phyloP scores from a whole-genome alignment of 2,888 invertebrate species.

The Bedellia somnulentella region DNA sequence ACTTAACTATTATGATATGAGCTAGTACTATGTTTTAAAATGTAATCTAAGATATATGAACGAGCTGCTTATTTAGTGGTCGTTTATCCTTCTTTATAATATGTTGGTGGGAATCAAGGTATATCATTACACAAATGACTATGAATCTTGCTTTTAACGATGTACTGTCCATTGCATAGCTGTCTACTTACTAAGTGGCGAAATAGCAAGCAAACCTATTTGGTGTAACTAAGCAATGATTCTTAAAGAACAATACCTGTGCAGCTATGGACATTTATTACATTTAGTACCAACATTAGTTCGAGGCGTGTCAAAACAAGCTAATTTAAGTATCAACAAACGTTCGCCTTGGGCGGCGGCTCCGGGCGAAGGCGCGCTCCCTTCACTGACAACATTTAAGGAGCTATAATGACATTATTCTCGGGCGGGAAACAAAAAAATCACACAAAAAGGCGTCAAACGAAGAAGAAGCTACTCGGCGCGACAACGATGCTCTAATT shows the following conservation, averaged over 20 bases:
- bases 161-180: too few species aligned
- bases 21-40: too few species aligned
- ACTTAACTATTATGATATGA: too few species aligned
- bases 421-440: slow-evolving; percentile 51
- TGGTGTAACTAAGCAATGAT: neutral
- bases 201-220: too few species aligned
- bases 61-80: too few species aligned
- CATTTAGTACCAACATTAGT: slow-evolving; percentile 58
- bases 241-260: slow-evolving; percentile 3
- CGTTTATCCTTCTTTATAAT: too few species aligned
- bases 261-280: slow-evolving; percentile 51
- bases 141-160: too few species aligned
- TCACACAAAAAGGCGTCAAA: slow-evolving; percentile 46
- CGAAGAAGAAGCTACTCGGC: slow-evolving; percentile 25
- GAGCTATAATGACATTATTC: slow-evolving; percentile 61
- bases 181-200: too few species aligned
- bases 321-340: slow-evolving; percentile 63
- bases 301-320: slow-evolving; percentile 60
- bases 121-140: too few species aligned
- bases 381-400: slow-evolving; percentile 59
- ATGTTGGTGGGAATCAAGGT: too few species aligned
- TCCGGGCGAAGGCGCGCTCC: too few species aligned
- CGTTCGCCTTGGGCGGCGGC: slow-evolving; percentile 55
- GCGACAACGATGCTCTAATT: slow-evolving; percentile 32
- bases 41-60: too few species aligned